These are phyloP conservation scores for Trypoxylus dichotomus DNA, from an alignment of 1,140 invertebrate species.

Conservation along the genomic window DNA sequence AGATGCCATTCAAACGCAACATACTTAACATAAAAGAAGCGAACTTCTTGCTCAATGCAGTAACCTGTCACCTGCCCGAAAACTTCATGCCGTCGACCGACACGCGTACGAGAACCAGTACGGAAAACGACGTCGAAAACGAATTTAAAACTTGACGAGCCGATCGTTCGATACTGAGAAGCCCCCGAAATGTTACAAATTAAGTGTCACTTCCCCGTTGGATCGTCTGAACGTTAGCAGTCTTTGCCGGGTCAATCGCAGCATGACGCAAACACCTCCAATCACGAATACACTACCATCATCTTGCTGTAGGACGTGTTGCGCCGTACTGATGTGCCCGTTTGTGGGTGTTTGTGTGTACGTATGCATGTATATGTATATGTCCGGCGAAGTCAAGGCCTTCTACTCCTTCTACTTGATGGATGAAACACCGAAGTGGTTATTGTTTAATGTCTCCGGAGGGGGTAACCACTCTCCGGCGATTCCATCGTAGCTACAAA, in stretches of 20 bases:
- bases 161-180: neutral
- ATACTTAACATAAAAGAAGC: no score
- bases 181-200: conserved; percentile 38
- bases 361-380: conserved; percentile 11
- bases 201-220: conserved; percentile 44
- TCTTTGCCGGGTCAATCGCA: conserved; percentile 34
- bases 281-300: conserved; percentile 37
- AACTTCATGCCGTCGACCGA: no score
- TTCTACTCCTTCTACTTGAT: conserved; percentile 37
- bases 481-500: neutral
- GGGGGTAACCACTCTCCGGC: conserved; percentile 42
- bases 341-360: conserved; percentile 7
- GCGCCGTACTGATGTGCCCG: neutral
- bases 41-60: no score
- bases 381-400: conserved; percentile 33
- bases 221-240: no score
- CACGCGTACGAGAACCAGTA: no score
- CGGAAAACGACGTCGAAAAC: neutral
- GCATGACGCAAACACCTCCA: conserved; percentile 42
- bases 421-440: conserved; percentile 48
- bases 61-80: no score
- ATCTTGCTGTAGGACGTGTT: neutral
- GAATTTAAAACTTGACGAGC: neutral
- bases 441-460: conserved; percentile 50
- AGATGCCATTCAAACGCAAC: no score